phyloP scores from a whole-genome alignment of 37 sponge, comb jelly and placozoan genomes.

The Theonella swinhoei region DNA sequence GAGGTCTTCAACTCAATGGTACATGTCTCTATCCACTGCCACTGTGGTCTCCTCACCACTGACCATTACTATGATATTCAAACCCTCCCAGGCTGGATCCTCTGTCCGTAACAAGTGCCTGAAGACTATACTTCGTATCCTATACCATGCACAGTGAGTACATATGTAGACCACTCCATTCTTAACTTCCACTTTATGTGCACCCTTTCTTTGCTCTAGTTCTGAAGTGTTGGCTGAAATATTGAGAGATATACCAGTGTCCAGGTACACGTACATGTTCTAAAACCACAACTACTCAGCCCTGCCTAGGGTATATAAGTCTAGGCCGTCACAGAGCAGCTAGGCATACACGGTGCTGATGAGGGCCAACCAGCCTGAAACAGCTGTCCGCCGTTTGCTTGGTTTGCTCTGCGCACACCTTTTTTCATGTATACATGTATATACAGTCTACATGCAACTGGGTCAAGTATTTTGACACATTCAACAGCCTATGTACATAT shows the following conservation, averaged over 20 bases:
- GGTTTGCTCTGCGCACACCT: too few species aligned
- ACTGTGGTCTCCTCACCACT: not conserved
- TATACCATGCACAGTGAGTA: conserved; percentile 82
- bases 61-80: not conserved
- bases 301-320: too few species aligned
- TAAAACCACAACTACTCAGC: too few species aligned
- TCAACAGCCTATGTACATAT: too few species aligned
- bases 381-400: too few species aligned
- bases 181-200: not conserved
- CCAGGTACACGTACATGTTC: conserved; percentile 64
- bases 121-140: conserved; percentile 72
- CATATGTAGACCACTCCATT: not conserved
- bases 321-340: too few species aligned
- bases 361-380: too few species aligned
- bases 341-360: too few species aligned
- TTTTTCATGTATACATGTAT: not conserved
- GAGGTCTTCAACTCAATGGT: conserved; percentile 77
- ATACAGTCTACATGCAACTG: not conserved
- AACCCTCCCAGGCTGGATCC: conserved; percentile 79
- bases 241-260: conserved; percentile 73
- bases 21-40: too few species aligned
- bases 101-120: conserved; percentile 82
- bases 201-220: conserved; percentile 19
- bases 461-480: too few species aligned
- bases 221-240: conserved; percentile 62